phyloP scores from a whole-genome alignment of 2,113 vertebrate genomes.

The human region DNA sequence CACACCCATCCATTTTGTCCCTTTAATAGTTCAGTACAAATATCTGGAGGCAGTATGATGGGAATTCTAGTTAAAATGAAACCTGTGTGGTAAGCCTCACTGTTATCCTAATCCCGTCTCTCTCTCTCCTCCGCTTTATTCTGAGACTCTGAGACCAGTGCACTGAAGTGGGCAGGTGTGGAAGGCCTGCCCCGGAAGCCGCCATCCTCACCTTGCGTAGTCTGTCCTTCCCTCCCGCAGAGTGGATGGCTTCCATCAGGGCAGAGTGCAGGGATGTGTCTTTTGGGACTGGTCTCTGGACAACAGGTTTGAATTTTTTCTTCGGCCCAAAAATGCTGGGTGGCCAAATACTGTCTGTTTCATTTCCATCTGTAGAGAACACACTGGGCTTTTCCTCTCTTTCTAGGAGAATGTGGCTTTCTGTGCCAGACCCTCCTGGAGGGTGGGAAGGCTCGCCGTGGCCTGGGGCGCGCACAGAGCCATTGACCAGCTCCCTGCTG shows the following conservation, averaged over 20 bases:
- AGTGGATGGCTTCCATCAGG: slow-evolving; percentile 96
- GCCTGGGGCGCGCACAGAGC: slow-evolving; percentile 42
- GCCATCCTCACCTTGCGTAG: slow-evolving; percentile 91
- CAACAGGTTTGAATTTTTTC: slow-evolving; percentile 92
- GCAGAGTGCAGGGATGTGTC: slow-evolving; percentile 91
- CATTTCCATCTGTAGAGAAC: neutral
- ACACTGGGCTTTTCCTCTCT: slow-evolving; percentile 60
- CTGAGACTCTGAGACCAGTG: neutral
- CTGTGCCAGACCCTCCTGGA: neutral
- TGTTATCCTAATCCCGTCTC: rapidly evolving
- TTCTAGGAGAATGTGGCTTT: neutral
- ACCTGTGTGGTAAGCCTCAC: rapidly evolving
- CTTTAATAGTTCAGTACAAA: no score
- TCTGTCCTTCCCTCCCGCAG: slow-evolving; percentile 86
- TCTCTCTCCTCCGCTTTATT: no score
- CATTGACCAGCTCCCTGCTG: neutral
- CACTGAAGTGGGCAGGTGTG: neutral
- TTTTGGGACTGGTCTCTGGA: slow-evolving; percentile 88
- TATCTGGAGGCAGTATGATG: neutral
- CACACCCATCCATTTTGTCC: neutral
- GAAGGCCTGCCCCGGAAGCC: neutral
- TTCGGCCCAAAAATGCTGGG: slow-evolving; percentile 91
- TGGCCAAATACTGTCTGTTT: slow-evolving; percentile 57
- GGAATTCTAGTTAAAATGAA: neutral
- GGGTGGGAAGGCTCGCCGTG: neutral